Percentiles rank a stretch among this genome's conserved stretches.
These are phyloP conservation scores for Hemicordylus capensis DNA, from an alignment of 2,113 vertebrate species.

Conservation along the genomic window DNA sequence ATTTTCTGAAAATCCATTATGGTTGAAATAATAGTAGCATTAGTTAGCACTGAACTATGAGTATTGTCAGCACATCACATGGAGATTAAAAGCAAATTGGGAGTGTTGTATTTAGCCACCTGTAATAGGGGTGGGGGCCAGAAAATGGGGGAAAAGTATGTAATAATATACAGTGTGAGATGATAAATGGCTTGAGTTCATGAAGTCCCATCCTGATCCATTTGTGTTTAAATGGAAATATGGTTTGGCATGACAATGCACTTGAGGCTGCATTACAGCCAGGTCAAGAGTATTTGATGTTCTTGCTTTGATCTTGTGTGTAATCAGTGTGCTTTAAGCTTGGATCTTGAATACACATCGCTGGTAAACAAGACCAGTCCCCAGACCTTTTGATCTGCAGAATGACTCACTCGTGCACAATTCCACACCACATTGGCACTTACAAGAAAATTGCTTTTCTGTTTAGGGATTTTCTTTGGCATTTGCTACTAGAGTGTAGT, in stretches of 20 bases:
- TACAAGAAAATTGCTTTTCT: conserved; percentile 42
- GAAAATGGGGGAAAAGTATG: conserved; percentile 20
- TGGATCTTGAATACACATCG: conserved; percentile 56
- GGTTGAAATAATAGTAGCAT: conserved; percentile 16
- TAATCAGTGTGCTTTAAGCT: conserved; percentile 69
- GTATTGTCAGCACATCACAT: conserved; percentile 38
- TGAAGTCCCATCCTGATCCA: conserved; percentile 50
- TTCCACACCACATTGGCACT: conserved; percentile 29
- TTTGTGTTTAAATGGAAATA: conserved; percentile 70
- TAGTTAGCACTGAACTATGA: conserved; percentile 33
- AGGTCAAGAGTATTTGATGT: conserved; percentile 70
- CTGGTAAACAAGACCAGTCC: conserved; percentile 65
- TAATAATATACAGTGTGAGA: conserved; percentile 42
- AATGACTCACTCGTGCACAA: conserved; percentile 64
- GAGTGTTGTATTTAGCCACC: conserved; percentile 57
- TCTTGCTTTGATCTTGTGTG: conserved; percentile 66
- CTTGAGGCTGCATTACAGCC: conserved; percentile 52
- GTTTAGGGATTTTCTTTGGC: conserved; percentile 23
- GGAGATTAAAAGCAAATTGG: conserved; percentile 59
- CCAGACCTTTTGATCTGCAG: conserved; percentile 70
- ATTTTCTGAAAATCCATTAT: conserved; percentile 7
- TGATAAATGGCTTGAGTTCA: conserved; percentile 35
- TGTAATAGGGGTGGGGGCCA: too few relatives aligned
- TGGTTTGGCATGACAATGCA: conserved; percentile 56
- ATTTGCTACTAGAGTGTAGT: not conserved